phyloP scores from a whole-genome alignment of 2,797 vertebrate genomes.

The Eulemur mongoz region DNA sequence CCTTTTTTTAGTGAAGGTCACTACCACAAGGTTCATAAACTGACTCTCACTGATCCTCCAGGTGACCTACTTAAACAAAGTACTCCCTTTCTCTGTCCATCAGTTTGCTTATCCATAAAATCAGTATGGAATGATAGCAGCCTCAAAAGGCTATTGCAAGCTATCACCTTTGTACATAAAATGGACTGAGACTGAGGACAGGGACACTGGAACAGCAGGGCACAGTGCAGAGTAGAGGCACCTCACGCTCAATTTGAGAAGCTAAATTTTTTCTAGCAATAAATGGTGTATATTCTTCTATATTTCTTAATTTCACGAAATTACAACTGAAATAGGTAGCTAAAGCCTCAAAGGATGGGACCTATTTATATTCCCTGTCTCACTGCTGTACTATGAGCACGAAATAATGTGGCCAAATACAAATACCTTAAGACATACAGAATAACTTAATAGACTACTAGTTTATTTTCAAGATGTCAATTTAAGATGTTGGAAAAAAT shows the following conservation, averaged over 20 bases:
- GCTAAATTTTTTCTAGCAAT: not conserved
- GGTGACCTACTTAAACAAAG: not conserved
- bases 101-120: not conserved
- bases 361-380: not conserved
- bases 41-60: not conserved
- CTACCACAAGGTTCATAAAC: not conserved
- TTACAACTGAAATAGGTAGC: not conserved
- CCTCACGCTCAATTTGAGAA: not conserved
- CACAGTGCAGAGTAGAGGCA: too few species aligned
- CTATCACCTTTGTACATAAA: not conserved
- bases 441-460: not conserved
- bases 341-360: not conserved
- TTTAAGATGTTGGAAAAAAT: not conserved
- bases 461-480: not conserved
- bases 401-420: not conserved
- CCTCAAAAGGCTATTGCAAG: not conserved
- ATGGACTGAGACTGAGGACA: not conserved
- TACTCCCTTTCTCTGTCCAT: not conserved
- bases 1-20: not conserved
- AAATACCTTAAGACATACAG: not conserved
- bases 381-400: not conserved
- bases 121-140: too few species aligned
- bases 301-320: not conserved
- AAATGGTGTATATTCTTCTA: not conserved
- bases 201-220: not conserved